A percentile compares a stretch with the other conserved stretches of the same genome.
These are phyloP conservation scores for Cryptus armator DNA, from an alignment of 2,888 invertebrate species.

Conservation along the genomic window DNA sequence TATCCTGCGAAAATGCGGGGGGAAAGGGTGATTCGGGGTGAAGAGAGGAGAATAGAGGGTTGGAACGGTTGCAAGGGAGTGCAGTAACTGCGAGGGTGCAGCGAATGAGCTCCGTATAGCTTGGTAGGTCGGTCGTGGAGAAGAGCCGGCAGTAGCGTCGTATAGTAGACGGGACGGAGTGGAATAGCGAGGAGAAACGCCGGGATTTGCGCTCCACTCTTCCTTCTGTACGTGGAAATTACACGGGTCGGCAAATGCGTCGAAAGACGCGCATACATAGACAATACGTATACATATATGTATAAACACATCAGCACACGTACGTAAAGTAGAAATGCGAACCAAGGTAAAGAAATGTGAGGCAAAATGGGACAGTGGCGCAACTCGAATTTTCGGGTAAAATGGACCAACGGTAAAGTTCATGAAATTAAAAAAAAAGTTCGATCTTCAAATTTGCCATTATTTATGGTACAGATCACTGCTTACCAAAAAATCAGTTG, in stretches of 20 bases:
- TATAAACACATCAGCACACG: background rate
- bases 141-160: slow-evolving; percentile 7
- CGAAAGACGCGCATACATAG: slow-evolving; percentile 48
- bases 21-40: background rate
- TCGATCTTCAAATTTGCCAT: too few species aligned
- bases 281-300: background rate
- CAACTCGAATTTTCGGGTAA: too few species aligned
- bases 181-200: slow-evolving; percentile 46
- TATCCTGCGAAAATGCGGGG: slow-evolving; percentile 25
- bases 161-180: slow-evolving; percentile 17
- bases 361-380: too few species aligned
- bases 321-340: slow-evolving; percentile 25
- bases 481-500: too few species aligned
- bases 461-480: too few species aligned
- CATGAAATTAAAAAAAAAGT: too few species aligned
- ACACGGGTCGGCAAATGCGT: slow-evolving; percentile 66
- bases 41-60: background rate
- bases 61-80: slow-evolving; percentile 17
- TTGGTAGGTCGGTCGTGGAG: slow-evolving; percentile 39
- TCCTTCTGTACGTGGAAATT: slow-evolving; percentile 60
- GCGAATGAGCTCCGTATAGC: slow-evolving; percentile 50
- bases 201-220: slow-evolving; percentile 37
- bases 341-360: background rate
- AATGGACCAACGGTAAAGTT: too few species aligned
- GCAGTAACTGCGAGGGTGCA: slow-evolving; percentile 56